A percentile compares a stretch with the other conserved stretches of the same genome.
Evolutionary conservation across 2,888 invertebrate species (phyloP).

Genomic region (Dolomedes plantarius): DNA sequence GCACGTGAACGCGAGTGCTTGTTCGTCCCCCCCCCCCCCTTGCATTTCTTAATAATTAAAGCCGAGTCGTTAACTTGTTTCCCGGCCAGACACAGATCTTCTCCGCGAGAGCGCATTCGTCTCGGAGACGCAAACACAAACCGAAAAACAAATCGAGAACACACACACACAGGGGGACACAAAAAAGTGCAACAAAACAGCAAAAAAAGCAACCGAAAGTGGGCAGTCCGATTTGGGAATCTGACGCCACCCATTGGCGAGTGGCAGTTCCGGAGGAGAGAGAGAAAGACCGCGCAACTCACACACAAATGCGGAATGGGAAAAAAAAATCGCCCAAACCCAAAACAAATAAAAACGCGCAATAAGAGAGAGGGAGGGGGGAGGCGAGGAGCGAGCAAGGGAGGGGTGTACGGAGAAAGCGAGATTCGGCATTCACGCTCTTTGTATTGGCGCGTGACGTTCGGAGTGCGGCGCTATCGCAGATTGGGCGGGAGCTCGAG

Average conservation of each 20-base stretch:
- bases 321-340: conserved; percentile 21
- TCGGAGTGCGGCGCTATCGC: conserved; percentile 49
- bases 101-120: not conserved
- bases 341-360: conserved; percentile 43
- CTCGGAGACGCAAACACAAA: not conserved
- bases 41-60: not conserved
- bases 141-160: conserved; percentile 21
- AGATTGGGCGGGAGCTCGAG: conserved; percentile 59
- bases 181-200: too few relatives aligned
- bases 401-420: conserved; percentile 8
- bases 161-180: too few relatives aligned
- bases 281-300: conserved; percentile 36
- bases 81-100: not conserved
- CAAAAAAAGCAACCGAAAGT: conserved; percentile 33
- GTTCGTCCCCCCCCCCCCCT: too few relatives aligned
- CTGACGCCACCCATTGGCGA: conserved; percentile 56
- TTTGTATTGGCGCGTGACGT: conserved; percentile 70
- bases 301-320: conserved; percentile 18
- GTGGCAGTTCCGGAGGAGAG: conserved; percentile 38
- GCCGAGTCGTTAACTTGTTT: not conserved
- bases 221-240: conserved; percentile 57
- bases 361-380: conserved; percentile 14
- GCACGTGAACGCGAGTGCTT: too few relatives aligned
- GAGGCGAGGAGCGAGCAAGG: conserved; percentile 5
- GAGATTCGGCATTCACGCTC: conserved; percentile 58